These are phyloP conservation scores for Tiaroga cobitis DNA, from an alignment of 2,797 vertebrate species.

Conservation along the genomic window DNA sequence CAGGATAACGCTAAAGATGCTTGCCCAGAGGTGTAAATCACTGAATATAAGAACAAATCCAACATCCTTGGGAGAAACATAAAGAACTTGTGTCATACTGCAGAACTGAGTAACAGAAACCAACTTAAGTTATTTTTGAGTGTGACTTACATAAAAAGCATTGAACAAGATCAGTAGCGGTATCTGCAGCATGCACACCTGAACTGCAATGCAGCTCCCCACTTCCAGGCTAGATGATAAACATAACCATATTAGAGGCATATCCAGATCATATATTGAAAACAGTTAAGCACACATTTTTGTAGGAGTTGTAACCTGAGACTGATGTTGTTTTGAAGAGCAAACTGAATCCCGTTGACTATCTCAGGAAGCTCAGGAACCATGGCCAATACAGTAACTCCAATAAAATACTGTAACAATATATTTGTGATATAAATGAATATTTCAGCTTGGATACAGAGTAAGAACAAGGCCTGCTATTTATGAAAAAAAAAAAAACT, in stretches of 20 bases:
- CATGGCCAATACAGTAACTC: slow-evolving; percentile 89
- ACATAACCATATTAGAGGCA: neutral
- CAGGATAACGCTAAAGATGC: slow-evolving; percentile 86
- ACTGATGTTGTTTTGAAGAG: slow-evolving; percentile 91
- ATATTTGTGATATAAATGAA: neutral
- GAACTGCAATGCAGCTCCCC: slow-evolving; percentile 89
- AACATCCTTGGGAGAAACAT: slow-evolving; percentile 74
- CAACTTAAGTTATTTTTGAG: neutral
- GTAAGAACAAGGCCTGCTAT: neutral
- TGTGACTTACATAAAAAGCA: slow-evolving; percentile 85
- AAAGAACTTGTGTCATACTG: neutral
- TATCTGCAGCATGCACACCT: slow-evolving; percentile 94
- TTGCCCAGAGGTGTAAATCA: slow-evolving; percentile 87
- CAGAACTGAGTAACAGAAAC: neutral
- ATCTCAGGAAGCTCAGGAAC: slow-evolving; percentile 91
- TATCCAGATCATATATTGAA: neutral
- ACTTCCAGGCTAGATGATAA: slow-evolving; percentile 84
- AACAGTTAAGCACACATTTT: neutral
- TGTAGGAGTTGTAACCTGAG: slow-evolving; percentile 77
- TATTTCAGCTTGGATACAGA: neutral
- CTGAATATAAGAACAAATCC: slow-evolving; percentile 85
- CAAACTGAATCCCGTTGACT: slow-evolving; percentile 91
- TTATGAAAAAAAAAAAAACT: neutral
- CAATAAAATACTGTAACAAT: slow-evolving; percentile 85
- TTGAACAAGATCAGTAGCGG: slow-evolving; percentile 90